phyloP scores from a whole-genome alignment of 2,113 vertebrate species.

The Hiodon tergisus region DNA sequence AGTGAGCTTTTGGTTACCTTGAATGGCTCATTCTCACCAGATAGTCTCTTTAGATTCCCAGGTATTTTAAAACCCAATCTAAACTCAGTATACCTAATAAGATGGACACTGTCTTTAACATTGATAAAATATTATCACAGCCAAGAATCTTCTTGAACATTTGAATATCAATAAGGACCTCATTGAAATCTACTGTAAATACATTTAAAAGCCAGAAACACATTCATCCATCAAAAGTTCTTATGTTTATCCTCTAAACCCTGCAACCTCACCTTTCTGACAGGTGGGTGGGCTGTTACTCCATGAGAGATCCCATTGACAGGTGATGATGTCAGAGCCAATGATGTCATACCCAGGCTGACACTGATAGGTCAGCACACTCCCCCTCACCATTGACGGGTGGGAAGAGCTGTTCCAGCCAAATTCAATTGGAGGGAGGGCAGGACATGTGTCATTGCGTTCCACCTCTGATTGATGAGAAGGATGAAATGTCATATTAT shows the following conservation, averaged over 20 bases:
- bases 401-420: slow-evolving; percentile 87
- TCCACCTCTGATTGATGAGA: slow-evolving; percentile 69
- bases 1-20: background rate
- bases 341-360: slow-evolving; percentile 85
- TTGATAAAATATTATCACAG: background rate
- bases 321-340: slow-evolving; percentile 86
- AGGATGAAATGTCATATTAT: background rate
- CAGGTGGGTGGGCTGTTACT: slow-evolving; percentile 82
- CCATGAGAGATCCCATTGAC: slow-evolving; percentile 90
- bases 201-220: background rate
- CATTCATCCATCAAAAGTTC: background rate
- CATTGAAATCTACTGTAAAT: background rate
- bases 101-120: no score
- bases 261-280: slow-evolving; percentile 70
- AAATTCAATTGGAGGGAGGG: slow-evolving; percentile 74
- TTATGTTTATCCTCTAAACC: background rate
- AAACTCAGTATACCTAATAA: no score
- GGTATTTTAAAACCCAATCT: no score
- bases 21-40: background rate
- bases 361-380: slow-evolving; percentile 86
- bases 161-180: background rate
- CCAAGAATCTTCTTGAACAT: background rate
- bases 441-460: slow-evolving; percentile 83
- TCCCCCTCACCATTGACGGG: slow-evolving; percentile 77
- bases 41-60: no score